Percentiles rank a stretch among this genome's conserved stretches.
These are phyloP conservation scores for Hipparchia sbordonii DNA, from an alignment of 2,888 invertebrate genomes.

Conservation along the genomic window DNA sequence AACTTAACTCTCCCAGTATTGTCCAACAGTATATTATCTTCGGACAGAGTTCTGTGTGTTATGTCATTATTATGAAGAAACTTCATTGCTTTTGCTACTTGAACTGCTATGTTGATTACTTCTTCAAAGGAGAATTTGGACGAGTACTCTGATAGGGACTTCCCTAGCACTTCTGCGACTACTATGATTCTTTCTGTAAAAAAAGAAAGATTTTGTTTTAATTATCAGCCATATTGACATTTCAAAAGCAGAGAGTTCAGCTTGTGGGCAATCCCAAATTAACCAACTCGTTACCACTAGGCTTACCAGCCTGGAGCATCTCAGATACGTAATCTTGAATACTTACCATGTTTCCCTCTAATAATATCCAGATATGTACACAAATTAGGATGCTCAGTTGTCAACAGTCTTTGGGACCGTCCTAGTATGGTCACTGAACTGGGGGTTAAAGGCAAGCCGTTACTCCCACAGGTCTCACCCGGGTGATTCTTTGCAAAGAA, in stretches of 20 bases:
- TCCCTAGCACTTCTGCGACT: conserved; percentile 90
- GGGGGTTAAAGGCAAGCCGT: conserved; percentile 97
- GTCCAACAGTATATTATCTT: conserved; percentile 92
- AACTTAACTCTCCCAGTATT: conserved; percentile 89
- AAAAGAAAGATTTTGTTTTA: neutral
- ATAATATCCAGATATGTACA: conserved; percentile 96
- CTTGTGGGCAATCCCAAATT: no score
- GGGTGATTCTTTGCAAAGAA: conserved; percentile 96
- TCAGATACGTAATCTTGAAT: neutral
- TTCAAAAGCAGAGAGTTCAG: no score
- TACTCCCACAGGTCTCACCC: conserved; percentile 95
- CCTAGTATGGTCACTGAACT: conserved; percentile 98
- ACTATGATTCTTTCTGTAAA: conserved; percentile 90
- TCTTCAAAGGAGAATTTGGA: conserved; percentile 71
- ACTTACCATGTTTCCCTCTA: conserved; percentile 95
- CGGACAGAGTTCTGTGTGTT: conserved; percentile 90
- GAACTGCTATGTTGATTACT: conserved; percentile 86
- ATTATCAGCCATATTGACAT: no score
- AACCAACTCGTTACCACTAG: no score
- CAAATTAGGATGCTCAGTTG: conserved; percentile 90
- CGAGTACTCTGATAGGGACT: conserved; percentile 83
- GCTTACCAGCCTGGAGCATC: no score
- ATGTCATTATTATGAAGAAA: conserved; percentile 89
- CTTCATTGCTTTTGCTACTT: conserved; percentile 87
- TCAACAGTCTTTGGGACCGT: conserved; percentile 91